These are phyloP conservation scores for Enteromius unitaeniatus DNA, from an alignment of 2,797 vertebrate genomes.

Conservation along the genomic window DNA sequence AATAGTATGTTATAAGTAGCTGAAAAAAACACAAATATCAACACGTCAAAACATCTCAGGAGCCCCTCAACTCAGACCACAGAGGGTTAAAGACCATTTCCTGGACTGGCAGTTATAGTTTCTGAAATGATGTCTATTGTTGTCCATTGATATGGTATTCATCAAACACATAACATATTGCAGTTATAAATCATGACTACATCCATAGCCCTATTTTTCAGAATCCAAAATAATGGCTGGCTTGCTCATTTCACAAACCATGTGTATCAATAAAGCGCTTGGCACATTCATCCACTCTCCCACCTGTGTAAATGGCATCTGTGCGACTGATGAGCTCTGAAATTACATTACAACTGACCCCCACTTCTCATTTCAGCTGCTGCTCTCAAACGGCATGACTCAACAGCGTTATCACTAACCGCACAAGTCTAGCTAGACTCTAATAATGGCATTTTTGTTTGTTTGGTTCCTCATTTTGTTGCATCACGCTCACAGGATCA, in stretches of 20 bases:
- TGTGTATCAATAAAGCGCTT: slow-evolving; percentile 27
- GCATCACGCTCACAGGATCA: slow-evolving; percentile 9
- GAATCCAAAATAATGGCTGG: not conserved
- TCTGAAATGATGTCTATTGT: not conserved
- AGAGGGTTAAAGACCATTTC: not conserved
- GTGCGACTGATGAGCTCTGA: slow-evolving; percentile 23
- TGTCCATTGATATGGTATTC: not conserved
- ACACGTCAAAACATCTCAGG: too few relatives aligned
- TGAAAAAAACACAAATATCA: too few relatives aligned
- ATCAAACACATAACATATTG: slow-evolving; percentile 3
- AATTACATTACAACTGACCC: slow-evolving; percentile 23
- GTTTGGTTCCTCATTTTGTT: slow-evolving; percentile 18
- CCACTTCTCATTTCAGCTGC: slow-evolving; percentile 25
- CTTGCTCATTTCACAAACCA: slow-evolving; percentile 23
- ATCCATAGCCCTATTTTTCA: not conserved
- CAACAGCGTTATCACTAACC: slow-evolving; percentile 8
- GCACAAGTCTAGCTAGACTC: slow-evolving; percentile 9
- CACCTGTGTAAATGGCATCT: slow-evolving; percentile 38
- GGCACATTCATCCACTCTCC: slow-evolving; percentile 24
- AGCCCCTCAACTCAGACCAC: too few relatives aligned
- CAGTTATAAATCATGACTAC: slow-evolving; percentile 5
- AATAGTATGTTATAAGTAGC: too few relatives aligned
- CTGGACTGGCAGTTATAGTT: not conserved
- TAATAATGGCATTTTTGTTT: slow-evolving; percentile 18
- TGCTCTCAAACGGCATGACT: slow-evolving; percentile 12